These are phyloP conservation scores for Acridotheres tristis DNA, from an alignment of 2,797 vertebrate genomes.

Conservation along the genomic window DNA sequence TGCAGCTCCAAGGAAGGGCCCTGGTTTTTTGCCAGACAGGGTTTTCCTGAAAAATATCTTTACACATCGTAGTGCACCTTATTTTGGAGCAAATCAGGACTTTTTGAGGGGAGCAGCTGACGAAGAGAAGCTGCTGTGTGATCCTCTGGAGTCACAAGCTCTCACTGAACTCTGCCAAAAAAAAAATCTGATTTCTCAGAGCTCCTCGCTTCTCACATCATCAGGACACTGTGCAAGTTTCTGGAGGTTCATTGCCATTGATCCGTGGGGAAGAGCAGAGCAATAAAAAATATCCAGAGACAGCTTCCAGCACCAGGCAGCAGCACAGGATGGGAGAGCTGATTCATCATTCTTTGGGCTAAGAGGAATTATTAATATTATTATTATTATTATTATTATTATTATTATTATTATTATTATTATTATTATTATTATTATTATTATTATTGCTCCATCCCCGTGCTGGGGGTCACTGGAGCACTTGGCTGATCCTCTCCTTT, in stretches of 20 bases:
- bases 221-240: neutral
- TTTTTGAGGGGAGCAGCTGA: neutral
- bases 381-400: neutral
- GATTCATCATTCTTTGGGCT: constrained; percentile 58
- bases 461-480: constrained; percentile 38
- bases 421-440: neutral
- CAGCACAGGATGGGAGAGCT: neutral
- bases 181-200: constrained; percentile 61
- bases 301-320: constrained; percentile 26
- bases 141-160: neutral
- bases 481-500: constrained; percentile 10
- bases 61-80: neutral
- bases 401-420: neutral
- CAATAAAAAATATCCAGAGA: constrained; percentile 51
- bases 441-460: constrained; percentile 36
- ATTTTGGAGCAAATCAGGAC: neutral
- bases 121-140: neutral
- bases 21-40: neutral
- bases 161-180: neutral
- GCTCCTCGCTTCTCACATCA: constrained; percentile 39
- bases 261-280: constrained; percentile 52
- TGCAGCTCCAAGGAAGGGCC: neutral
- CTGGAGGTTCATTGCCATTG: neutral
- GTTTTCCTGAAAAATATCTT: neutral
- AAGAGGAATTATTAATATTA: constrained; percentile 34